Percentiles rank a stretch among this genome's conserved stretches.
phyloP scores from a whole-genome alignment of 2,113 vertebrate genomes.

The Opisthocomus hoazin region DNA sequence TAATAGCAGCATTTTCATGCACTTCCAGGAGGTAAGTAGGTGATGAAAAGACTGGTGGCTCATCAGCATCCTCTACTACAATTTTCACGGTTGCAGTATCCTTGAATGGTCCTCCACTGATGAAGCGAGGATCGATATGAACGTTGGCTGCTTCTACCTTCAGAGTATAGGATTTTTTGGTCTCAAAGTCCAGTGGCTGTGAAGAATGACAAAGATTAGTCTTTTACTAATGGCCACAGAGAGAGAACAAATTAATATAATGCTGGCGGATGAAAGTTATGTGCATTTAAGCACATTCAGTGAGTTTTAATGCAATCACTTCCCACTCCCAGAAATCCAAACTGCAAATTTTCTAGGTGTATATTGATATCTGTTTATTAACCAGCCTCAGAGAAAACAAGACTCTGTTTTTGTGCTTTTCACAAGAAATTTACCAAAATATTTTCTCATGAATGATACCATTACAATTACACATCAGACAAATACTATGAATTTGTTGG shows the following conservation, averaged over 20 bases:
- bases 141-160: constrained; percentile 93
- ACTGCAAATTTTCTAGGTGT: constrained; percentile 51
- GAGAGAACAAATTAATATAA: constrained; percentile 63
- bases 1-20: constrained; percentile 89
- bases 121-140: constrained; percentile 82
- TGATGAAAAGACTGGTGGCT: constrained; percentile 90
- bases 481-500: constrained; percentile 59
- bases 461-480: constrained; percentile 61
- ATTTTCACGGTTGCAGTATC: constrained; percentile 92
- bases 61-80: constrained; percentile 89
- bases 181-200: constrained; percentile 94
- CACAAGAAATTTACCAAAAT: constrained; percentile 51
- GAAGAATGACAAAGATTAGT: constrained; percentile 71
- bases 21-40: constrained; percentile 88
- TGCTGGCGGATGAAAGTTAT: constrained; percentile 66
- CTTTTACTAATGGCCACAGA: constrained; percentile 67
- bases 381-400: constrained; percentile 44
- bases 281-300: constrained; percentile 34
- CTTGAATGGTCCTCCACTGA: constrained; percentile 85
- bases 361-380: constrained; percentile 63
- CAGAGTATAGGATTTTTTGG: constrained; percentile 87
- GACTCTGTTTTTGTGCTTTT: constrained; percentile 49
- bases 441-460: constrained; percentile 45
- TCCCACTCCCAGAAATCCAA: constrained; percentile 16
- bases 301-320: constrained; percentile 60